A percentile compares a stretch with the other conserved stretches of the same genome.
phyloP scores from a whole-genome alignment of 2,113 vertebrate species.

The Apeltes quadracus region DNA sequence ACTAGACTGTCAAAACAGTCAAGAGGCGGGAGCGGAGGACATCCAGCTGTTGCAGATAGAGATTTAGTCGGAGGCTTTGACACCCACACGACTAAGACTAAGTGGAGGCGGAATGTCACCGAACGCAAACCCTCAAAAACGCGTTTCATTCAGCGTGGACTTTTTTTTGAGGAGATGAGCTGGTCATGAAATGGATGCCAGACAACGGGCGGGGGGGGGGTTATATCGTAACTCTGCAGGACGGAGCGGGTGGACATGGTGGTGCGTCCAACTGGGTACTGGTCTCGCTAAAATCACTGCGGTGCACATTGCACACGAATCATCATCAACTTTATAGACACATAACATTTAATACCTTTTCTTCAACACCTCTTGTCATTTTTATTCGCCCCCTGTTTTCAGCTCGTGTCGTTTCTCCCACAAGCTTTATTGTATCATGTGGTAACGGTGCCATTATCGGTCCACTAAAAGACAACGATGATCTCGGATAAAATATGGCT shows the following conservation, averaged over 20 bases:
- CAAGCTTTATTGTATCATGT: constrained; percentile 36
- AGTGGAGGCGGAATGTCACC: constrained; percentile 31
- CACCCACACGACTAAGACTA: constrained; percentile 48
- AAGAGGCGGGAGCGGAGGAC: constrained; percentile 60
- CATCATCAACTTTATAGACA: constrained; percentile 20
- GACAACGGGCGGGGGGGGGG: constrained; percentile 57
- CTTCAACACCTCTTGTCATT: constrained; percentile 33
- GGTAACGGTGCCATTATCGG: constrained; percentile 28
- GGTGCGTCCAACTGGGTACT: constrained; percentile 7
- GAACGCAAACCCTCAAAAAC: constrained; percentile 16
- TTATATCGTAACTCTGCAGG: constrained; percentile 47
- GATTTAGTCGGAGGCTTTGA: constrained; percentile 28
- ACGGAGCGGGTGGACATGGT: constrained; percentile 31
- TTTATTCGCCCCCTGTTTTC: constrained; percentile 35
- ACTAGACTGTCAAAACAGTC: constrained; percentile 75
- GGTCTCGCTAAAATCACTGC: constrained; percentile 29
- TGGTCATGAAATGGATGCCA: constrained; percentile 13
- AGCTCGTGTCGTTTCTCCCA: constrained; percentile 22
- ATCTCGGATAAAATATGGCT: constrained; percentile 45
- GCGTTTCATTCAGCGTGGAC: constrained; percentile 65
- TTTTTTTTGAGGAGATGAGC: constrained; percentile 41
- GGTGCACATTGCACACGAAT: constrained; percentile 26
- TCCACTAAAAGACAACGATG: constrained; percentile 48
- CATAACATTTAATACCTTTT: constrained; percentile 22
- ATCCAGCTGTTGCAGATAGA: constrained; percentile 64